Evolutionary conservation across 2,797 vertebrate genomes (phyloP).

Genomic region (Gallinago solitaria): DNA sequence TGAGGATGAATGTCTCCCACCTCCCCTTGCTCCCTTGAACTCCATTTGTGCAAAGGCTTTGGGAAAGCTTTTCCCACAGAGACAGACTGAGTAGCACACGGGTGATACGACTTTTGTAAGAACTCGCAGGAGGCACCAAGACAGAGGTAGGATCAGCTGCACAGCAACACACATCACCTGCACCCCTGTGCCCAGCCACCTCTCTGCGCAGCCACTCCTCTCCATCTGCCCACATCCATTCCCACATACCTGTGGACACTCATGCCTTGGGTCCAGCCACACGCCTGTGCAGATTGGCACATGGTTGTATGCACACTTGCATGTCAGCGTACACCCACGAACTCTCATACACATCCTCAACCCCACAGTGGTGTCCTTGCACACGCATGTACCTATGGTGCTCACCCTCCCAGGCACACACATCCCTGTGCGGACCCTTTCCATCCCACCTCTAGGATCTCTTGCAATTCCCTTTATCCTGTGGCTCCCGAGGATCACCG

Average conservation of each 20-base stretch:
- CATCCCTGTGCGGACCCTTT: background rate
- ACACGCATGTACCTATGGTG: fast-evolving
- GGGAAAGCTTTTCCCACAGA: background rate
- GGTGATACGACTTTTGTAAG: background rate
- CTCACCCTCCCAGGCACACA: background rate
- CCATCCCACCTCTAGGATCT: background rate
- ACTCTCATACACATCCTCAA: background rate
- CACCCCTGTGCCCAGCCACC: background rate
- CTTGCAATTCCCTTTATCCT: background rate
- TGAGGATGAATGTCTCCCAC: background rate
- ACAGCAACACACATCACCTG: background rate
- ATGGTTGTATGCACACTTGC: fast-evolving
- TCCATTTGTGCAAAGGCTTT: background rate
- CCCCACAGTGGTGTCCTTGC: background rate
- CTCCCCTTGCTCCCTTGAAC: background rate
- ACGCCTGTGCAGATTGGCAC: background rate
- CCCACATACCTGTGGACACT: background rate
- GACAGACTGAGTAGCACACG: background rate
- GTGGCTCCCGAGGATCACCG: background rate
- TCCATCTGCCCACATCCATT: background rate
- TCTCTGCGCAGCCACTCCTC: background rate
- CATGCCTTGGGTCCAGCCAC: background rate
- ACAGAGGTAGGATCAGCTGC: background rate
- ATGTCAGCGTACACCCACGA: fast-evolving
- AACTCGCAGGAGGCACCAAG: background rate